These are phyloP conservation scores for Melanargia galathea DNA, from an alignment of 2,888 invertebrate species.

Conservation along the genomic window DNA sequence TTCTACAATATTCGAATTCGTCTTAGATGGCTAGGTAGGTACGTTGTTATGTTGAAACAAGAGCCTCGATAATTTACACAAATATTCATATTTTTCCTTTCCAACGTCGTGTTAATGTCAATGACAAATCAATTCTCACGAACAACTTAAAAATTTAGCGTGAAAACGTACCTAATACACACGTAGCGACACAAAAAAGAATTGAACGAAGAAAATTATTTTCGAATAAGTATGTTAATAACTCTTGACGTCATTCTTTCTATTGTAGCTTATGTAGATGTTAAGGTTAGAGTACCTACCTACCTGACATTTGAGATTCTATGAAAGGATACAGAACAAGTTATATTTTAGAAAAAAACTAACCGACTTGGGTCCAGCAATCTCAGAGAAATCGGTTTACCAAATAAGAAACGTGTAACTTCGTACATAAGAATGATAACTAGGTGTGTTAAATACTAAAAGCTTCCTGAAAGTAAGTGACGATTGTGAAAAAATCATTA, in stretches of 20 bases:
- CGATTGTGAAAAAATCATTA: too few species aligned
- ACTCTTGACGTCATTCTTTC: neutral
- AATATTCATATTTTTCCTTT: constrained; percentile 21
- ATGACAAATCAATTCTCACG: constrained; percentile 19
- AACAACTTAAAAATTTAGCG: constrained; percentile 6
- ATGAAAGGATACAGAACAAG: neutral
- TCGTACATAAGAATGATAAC: too few species aligned
- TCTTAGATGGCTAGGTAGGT: neutral
- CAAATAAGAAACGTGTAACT: too few species aligned
- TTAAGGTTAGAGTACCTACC: neutral
- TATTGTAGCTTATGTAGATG: neutral
- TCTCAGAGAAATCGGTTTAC: too few species aligned
- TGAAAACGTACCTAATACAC: constrained; percentile 1
- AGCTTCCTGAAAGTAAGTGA: too few species aligned
- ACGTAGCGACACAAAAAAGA: neutral
- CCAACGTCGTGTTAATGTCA: constrained; percentile 18
- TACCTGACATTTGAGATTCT: neutral
- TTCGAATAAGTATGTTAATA: neutral
- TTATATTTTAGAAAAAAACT: too few species aligned
- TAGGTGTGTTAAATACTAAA: too few species aligned
- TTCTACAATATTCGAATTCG: neutral
- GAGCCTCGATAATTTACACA: constrained; percentile 19
- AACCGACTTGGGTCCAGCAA: too few species aligned
- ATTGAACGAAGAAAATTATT: neutral
- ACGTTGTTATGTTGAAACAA: constrained; percentile 4